A percentile compares a stretch with the other conserved stretches of the same genome.
These are phyloP conservation scores for Cephalopterus ornatus DNA, from an alignment of 2,113 vertebrate species.

Conservation along the genomic window DNA sequence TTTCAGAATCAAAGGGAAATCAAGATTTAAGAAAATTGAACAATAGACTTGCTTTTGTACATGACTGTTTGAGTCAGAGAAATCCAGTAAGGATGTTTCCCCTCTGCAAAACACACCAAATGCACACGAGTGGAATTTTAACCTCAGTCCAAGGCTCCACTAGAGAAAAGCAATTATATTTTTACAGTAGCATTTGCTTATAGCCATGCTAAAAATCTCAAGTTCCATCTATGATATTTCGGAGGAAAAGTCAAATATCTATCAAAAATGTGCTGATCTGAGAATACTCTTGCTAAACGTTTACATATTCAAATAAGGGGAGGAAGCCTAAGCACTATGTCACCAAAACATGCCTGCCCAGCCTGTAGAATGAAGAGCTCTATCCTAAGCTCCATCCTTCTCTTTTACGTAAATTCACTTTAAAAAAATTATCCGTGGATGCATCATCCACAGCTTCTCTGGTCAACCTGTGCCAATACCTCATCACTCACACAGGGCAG, in stretches of 20 bases:
- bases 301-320: not conserved
- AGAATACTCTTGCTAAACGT: not conserved
- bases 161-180: not conserved
- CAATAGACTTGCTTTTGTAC: not conserved
- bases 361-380: not conserved
- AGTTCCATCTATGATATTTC: not conserved
- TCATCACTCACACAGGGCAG: not conserved
- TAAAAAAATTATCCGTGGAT: not conserved
- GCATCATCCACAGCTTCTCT: not conserved
- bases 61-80: not conserved
- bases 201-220: not conserved
- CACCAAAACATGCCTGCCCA: not conserved
- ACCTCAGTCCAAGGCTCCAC: not conserved
- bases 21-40: not conserved
- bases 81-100: not conserved
- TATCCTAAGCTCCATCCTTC: not conserved
- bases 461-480: not conserved
- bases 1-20: not conserved
- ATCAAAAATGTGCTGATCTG: not conserved
- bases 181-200: not conserved
- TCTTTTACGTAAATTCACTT: not conserved
- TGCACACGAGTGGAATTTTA: not conserved
- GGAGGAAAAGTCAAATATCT: not conserved
- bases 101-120: not conserved
- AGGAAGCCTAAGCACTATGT: not conserved